phyloP scores from a whole-genome alignment of 2,888 invertebrate species.

The Rhingia rostrata region DNA sequence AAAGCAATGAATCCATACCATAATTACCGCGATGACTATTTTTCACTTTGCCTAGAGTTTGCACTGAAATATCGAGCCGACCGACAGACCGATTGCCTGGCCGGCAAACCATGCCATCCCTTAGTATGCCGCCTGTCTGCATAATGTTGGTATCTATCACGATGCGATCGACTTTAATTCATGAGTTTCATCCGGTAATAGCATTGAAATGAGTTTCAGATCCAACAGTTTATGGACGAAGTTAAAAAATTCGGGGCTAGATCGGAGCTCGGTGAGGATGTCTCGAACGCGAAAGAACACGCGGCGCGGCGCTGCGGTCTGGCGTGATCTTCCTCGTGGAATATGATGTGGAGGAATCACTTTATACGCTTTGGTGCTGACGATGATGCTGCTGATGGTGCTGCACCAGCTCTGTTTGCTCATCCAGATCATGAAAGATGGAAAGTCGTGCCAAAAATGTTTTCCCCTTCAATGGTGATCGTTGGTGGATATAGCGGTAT shows the following conservation, averaged over 20 bases:
- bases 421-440: conserved; percentile 71
- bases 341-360: conserved; percentile 48
- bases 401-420: conserved; percentile 59
- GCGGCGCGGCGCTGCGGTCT: conserved; percentile 50
- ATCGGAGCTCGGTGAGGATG: conserved; percentile 8
- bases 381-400: conserved; percentile 5
- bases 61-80: conserved; percentile 17
- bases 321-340: conserved; percentile 55
- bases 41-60: conserved; percentile 67
- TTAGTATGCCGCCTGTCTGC: conserved; percentile 45
- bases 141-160: conserved; percentile 68
- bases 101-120: conserved; percentile 54
- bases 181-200: conserved; percentile 72
- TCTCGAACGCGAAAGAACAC: conserved; percentile 61
- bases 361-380: conserved; percentile 7
- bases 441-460: conserved; percentile 71
- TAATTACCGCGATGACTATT: conserved; percentile 74
- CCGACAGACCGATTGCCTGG: background rate
- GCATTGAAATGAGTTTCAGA: conserved; percentile 69
- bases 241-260: conserved; percentile 26
- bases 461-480: conserved; percentile 68
- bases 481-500: conserved; percentile 47
- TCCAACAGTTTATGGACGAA: conserved; percentile 57
- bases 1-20: conserved; percentile 74
- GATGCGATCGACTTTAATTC: conserved; percentile 74